A percentile compares a stretch with the other conserved stretches of the same genome.
phyloP scores from a whole-genome alignment of 2,888 invertebrate genomes.

The Pollenia angustigena region DNA sequence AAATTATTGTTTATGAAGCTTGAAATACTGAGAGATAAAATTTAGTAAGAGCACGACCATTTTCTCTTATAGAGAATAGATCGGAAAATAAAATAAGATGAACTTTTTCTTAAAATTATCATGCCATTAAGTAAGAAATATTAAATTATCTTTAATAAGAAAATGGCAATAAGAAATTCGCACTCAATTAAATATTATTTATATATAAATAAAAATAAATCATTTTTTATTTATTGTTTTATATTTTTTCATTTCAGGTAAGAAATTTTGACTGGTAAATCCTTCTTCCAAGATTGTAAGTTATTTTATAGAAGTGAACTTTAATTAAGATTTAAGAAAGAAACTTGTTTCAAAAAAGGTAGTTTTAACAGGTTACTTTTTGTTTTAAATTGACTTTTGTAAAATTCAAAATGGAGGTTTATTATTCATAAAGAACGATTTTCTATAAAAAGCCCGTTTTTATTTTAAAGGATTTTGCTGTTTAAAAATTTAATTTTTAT shows the following conservation, averaged over 20 bases:
- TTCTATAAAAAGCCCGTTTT: too few relatives aligned
- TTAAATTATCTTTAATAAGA: neutral
- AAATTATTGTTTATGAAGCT: too few relatives aligned
- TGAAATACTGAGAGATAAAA: too few relatives aligned
- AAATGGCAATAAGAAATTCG: neutral
- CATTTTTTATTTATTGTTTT: neutral
- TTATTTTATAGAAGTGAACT: neutral
- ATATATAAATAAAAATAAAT: neutral
- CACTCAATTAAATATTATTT: neutral
- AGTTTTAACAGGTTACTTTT: neutral
- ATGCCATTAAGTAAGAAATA: neutral
- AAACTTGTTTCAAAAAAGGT: neutral
- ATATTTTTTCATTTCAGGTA: constrained; percentile 28
- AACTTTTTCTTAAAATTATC: too few relatives aligned
- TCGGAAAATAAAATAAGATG: too few relatives aligned
- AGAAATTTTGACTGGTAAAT: neutral
- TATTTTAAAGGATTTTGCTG: too few relatives aligned
- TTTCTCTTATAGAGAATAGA: too few relatives aligned
- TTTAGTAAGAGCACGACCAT: too few relatives aligned
- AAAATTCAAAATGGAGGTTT: neutral
- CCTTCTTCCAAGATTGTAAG: neutral
- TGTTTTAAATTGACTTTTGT: neutral
- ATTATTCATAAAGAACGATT: too few relatives aligned
- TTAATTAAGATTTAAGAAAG: too few relatives aligned
- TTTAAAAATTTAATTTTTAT: too few relatives aligned